Base-by-base conservation (phyloP, 2,888 invertebrate species). In the Zygothrica quintamaculata region DNA sequence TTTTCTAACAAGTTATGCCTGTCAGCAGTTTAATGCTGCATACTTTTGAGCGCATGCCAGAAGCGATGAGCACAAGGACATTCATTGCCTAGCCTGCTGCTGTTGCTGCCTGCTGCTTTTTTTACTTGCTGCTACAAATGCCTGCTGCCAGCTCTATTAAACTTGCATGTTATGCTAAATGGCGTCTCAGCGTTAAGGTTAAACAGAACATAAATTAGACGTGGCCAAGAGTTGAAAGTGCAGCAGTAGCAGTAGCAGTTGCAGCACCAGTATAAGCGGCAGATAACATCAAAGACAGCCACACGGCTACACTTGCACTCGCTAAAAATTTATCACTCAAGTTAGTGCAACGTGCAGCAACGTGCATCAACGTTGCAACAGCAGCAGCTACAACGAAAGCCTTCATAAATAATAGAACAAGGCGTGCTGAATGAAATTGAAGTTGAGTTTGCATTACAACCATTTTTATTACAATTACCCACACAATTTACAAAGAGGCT, bases 131-230 rank as follows among this genome's bases (percentile, higher is more conserved):
- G n/a, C 70, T 70, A 68, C 51, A 51, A 36, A 47, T 48, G 59
- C 42, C 44, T 9, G 59, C 39, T 53, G 55, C 11, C 18, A 16
- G 53, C 62, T 79, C 67, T 66, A 86, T 81, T 81, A 86, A 86
- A 84, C 84, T 71, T 86, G 77, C 80, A 81, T 80, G 77, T 53
- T 51, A 66, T 77, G 77, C 68, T 86, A 80, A 86, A 86, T 86
- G 84, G 61, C 65, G 77, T 66, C 70, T 81, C 81, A 86, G 87
- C 80, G 68, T 77, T 84, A 80, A 86, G 84, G 81, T 86, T 86
- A 86, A 81, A 71, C 71, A 57, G 58, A 61, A 84, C 80, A 86
- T 81, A 81, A 81, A 81, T 84, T 74, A 74, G 68, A 79, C 43
- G 34, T 64, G 58, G 61, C 59, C 65, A 56, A 25, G 43, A 37